Conservation (phyloP, 2,113 vertebrate species). For the Sarotherodon lohbergeri region DNA sequence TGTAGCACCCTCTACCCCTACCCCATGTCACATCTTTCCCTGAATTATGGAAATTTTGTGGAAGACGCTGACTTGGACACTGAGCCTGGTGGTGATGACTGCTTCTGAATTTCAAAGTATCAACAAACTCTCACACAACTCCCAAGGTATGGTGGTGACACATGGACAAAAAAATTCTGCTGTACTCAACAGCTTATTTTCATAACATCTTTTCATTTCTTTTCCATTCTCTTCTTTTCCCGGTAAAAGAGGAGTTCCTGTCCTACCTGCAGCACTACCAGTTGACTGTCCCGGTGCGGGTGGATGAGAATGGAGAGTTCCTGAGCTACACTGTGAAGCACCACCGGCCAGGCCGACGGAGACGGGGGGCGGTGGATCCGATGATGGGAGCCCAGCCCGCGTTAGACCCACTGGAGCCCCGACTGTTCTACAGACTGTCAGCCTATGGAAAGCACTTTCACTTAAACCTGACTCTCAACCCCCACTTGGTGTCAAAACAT, state of each 20-base stretch:
- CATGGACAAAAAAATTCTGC: neutral
- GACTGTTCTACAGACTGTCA: conserved; percentile 94
- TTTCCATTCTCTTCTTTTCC: conserved; percentile 14
- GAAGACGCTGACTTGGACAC: conserved; percentile 98
- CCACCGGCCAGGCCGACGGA: conserved; percentile 83
- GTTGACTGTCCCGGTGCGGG: conserved; percentile 89
- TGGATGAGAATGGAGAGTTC: conserved; percentile 93
- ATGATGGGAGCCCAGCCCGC: conserved; percentile 16
- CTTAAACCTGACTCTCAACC: conserved; percentile 95
- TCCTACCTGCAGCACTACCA: conserved; percentile 98
- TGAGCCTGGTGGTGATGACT: conserved; percentile 91
- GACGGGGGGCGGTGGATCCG: conserved; percentile 76
- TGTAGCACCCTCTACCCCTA: conserved; percentile 77
- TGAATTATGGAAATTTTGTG: conserved; percentile 99
- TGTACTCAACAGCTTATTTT: neutral
- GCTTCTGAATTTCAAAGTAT: conserved; percentile 87
- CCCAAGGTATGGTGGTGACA: conserved; percentile 81
- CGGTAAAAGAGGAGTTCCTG: conserved; percentile 95
- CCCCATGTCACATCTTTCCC: conserved; percentile 75
- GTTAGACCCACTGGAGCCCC: conserved; percentile 76
- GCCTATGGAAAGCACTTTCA: conserved; percentile 99
- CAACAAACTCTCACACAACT: conserved; percentile 86
- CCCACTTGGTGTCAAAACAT: conserved; percentile 92
- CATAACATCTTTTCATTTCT: neutral
- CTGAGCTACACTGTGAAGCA: conserved; percentile 98